Conservation (phyloP, 2,888 invertebrate species). For the Andrena fulva region DNA sequence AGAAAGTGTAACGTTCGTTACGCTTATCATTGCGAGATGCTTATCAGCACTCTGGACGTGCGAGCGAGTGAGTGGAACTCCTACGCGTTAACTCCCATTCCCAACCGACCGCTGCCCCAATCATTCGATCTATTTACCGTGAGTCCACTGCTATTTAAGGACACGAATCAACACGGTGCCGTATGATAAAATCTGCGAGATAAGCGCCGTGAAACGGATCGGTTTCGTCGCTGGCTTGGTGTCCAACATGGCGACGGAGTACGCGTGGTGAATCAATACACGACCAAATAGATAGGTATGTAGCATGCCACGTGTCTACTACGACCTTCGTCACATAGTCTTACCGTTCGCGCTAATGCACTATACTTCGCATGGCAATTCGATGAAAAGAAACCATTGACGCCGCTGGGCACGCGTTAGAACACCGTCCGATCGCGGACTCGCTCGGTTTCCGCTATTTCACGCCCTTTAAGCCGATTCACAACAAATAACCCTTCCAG, state of each 20-base stretch:
- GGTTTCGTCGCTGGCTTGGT: conserved; percentile 66
- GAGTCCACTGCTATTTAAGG: conserved; percentile 74
- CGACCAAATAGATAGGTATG: conserved; percentile 71
- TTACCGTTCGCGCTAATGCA: conserved; percentile 34
- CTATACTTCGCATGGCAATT: conserved; percentile 1
- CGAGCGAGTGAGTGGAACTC: too few relatives aligned
- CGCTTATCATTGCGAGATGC: not conserved
- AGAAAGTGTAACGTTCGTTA: not conserved
- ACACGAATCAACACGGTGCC: conserved; percentile 68
- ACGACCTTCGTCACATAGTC: conserved; percentile 61
- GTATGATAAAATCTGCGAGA: conserved; percentile 70
- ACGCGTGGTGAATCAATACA: conserved; percentile 76
- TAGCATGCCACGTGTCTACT: conserved; percentile 77
- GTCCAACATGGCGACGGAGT: conserved; percentile 70
- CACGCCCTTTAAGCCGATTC: not conserved
- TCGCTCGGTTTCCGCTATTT: not conserved
- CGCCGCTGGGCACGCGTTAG: not conserved
- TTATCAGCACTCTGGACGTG: not conserved
- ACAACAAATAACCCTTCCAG: not conserved
- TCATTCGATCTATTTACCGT: conserved; percentile 53
- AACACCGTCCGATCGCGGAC: not conserved
- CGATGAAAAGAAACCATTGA: not conserved
- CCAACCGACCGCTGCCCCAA: not conserved
- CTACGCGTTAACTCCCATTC: not conserved
- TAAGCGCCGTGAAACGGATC: conserved; percentile 66